Evolutionary conservation across 2,113 vertebrate genomes (phyloP), one percentile per base, ranked within the genome.

Genomic region (Sinocyclocheilus rhinocerous): DNA sequence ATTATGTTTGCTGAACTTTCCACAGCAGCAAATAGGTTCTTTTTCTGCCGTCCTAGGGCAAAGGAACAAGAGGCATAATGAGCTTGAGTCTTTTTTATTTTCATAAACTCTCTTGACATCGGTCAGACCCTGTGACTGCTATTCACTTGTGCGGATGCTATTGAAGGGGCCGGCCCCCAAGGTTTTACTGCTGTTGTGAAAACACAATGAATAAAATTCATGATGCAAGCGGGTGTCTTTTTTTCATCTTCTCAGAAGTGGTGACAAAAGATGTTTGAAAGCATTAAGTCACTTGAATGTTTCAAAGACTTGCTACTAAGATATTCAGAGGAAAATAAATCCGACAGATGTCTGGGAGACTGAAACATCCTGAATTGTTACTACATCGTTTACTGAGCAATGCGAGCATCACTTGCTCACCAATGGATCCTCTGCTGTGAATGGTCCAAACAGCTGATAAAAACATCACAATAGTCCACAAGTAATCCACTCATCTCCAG

Each of bases 291-390:
- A 61, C 20, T 79, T 39, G 29, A 36, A 78, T 24, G 22, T 80
- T 63, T 81, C 26, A 63, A 16, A 76, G 45, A 77, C 26, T 50
- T 7, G 16, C 50, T 33, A 4, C 29, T 18, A 77, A 55, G 50
- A 52, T 55, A 55, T 55, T 77, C n/a, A 26, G 22, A n/a, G 55
- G 36, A 80, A 80, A 61, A 61, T 39, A 80, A 18, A 80, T 80
- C 55, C 0, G 22, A 16, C 77, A n/a, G n/a, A 73, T 78, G 79
- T 79, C 73, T 85, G 42, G 86, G 78, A 63, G 82, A 80, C 50
- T 73, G 26, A 57, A 78, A 79, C 69, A 76, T 52, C 15, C 59
- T 57, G 84, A 84, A 89, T 89, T 67, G 50, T 48, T 69, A 76
- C 75, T 81, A 48, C n/a, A 36, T 69, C 26, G 1, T 76, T 50